Conservation (phyloP, 2,113 vertebrate genomes). For the Lagopus muta region DNA sequence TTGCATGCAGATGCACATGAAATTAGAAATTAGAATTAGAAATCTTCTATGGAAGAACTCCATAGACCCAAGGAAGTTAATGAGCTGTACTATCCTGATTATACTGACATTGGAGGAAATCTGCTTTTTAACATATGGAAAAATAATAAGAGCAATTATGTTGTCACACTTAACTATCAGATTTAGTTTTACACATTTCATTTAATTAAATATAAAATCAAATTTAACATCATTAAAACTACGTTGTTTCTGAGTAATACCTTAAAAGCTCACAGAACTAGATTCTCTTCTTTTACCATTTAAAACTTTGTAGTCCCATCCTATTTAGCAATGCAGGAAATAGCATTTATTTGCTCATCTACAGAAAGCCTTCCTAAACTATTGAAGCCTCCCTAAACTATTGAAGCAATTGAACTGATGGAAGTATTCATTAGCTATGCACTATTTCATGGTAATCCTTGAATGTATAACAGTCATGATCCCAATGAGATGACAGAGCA, state of each 20-base stretch:
- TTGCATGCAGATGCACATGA: fast-evolving
- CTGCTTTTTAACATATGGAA: background rate
- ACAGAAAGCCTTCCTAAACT: background rate
- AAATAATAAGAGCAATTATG: background rate
- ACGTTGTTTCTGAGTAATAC: background rate
- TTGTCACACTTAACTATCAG: background rate
- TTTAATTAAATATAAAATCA: background rate
- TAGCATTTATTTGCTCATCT: background rate
- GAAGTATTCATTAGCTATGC: background rate
- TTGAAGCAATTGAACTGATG: background rate
- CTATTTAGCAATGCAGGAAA: background rate
- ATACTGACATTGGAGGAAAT: background rate
- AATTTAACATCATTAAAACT: background rate
- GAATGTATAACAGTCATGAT: fast-evolving
- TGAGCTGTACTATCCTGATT: background rate
- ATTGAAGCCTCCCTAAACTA: background rate
- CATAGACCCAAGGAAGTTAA: background rate
- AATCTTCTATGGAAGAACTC: background rate
- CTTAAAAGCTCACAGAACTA: background rate
- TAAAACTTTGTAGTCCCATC: background rate
- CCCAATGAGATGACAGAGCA: background rate
- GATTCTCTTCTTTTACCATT: background rate
- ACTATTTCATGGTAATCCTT: background rate
- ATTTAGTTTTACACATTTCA: background rate
- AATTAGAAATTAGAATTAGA: background rate